Percentiles rank a stretch among this genome's conserved stretches.
These are phyloP conservation scores for Atrichornis clamosus DNA, from an alignment of 2,113 vertebrate species.

Conservation along the genomic window DNA sequence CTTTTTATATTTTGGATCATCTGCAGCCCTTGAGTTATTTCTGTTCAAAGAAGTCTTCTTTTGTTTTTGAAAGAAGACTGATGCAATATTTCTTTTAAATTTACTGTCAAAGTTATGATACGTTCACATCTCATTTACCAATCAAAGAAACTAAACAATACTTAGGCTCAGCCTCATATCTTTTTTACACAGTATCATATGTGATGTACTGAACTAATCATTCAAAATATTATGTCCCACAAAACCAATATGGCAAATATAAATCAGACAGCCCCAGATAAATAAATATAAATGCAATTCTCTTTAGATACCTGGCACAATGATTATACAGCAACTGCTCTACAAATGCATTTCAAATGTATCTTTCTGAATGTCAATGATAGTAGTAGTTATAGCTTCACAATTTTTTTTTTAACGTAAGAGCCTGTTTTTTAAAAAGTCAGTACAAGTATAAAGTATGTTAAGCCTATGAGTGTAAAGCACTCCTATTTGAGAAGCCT, in stretches of 20 bases:
- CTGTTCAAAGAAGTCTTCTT: background rate
- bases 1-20: background rate
- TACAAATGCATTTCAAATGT: background rate
- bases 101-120: background rate
- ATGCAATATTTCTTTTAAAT: background rate
- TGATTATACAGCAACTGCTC: background rate
- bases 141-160: background rate
- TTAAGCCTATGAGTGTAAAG: background rate
- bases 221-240: background rate
- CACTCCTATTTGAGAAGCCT: background rate
- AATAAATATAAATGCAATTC: background rate
- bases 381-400: background rate
- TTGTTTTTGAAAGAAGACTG: background rate
- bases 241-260: background rate
- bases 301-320: background rate
- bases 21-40: background rate
- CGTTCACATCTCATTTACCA: background rate
- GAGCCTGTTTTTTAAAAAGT: background rate
- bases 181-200: background rate
- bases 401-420: background rate
- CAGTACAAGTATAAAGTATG: background rate
- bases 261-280: background rate
- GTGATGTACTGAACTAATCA: background rate
- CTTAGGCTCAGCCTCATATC: background rate
- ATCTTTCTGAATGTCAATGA: background rate